Evolutionary conservation across 2,888 invertebrate species (phyloP).

Genomic region (Stenotaenia linearis): DNA sequence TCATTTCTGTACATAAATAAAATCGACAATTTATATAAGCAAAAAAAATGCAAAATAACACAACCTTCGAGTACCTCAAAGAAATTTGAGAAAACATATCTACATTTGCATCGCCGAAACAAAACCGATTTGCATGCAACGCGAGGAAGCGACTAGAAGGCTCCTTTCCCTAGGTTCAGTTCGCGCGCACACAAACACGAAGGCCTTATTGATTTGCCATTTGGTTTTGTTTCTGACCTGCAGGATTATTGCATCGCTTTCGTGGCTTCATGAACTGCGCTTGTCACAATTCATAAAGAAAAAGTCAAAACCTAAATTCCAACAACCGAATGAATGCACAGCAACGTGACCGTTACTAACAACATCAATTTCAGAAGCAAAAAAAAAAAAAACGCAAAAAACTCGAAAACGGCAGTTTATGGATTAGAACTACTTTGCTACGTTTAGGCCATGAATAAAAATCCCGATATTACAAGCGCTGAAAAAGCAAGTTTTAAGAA

Average conservation of each 20-base stretch:
- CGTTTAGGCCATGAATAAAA: background rate
- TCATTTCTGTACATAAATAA: background rate
- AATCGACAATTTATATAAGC: background rate
- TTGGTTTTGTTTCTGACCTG: constrained; percentile 24
- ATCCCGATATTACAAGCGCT: background rate
- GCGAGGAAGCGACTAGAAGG: background rate
- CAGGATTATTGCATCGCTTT: constrained; percentile 11
- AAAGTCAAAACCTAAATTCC: background rate
- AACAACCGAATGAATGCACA: background rate
- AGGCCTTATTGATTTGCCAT: constrained; percentile 17
- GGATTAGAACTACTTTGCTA: background rate
- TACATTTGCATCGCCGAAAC: background rate
- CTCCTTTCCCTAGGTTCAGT: background rate
- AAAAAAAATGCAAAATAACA: constrained; percentile 19
- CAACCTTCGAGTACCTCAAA: background rate
- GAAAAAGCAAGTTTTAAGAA: background rate
- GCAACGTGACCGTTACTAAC: background rate
- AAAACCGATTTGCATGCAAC: background rate
- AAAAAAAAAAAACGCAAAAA: too few species aligned
- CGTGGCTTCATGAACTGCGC: background rate
- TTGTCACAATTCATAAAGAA: constrained; percentile 5
- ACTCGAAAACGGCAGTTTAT: background rate
- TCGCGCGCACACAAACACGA: constrained; percentile 9
- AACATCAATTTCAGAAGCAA: background rate
- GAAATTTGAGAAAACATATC: constrained; percentile 26